Evolutionary conservation across 2,797 vertebrate species (phyloP).

Genomic region (Platalea minor): DNA sequence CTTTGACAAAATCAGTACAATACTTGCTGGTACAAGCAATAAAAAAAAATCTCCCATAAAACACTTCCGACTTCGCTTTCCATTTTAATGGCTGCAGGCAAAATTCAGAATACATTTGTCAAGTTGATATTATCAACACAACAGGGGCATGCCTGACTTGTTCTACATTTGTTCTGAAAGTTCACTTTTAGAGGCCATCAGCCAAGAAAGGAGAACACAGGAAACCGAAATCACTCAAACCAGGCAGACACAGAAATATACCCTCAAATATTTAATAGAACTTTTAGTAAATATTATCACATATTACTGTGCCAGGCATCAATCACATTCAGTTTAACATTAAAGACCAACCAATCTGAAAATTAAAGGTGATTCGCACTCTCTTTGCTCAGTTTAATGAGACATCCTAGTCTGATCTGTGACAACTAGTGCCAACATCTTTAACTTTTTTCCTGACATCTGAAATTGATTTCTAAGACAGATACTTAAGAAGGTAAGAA

Average conservation of each 20-base stretch:
- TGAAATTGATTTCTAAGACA: slow-evolving; percentile 39
- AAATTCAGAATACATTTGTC: slow-evolving; percentile 63
- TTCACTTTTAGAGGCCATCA: slow-evolving; percentile 14
- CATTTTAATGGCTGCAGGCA: slow-evolving; percentile 58
- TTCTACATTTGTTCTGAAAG: slow-evolving; percentile 39
- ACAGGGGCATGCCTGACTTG: slow-evolving; percentile 44
- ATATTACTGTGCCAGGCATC: slow-evolving; percentile 4
- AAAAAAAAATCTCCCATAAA: slow-evolving; percentile 3
- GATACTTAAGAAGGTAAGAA: slow-evolving; percentile 23
- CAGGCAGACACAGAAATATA: background rate
- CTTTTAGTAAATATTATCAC: slow-evolving; percentile 26
- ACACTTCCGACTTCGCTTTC: slow-evolving; percentile 41
- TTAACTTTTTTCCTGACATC: slow-evolving; percentile 28
- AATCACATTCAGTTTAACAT: background rate
- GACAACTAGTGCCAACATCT: slow-evolving; percentile 14
- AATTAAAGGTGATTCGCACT: background rate
- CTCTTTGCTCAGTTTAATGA: slow-evolving; percentile 19
- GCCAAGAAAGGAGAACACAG: background rate
- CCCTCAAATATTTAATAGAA: background rate
- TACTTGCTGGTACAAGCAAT: slow-evolving; percentile 43
- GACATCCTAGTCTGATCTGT: background rate
- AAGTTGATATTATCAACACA: slow-evolving; percentile 45
- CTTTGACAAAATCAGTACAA: slow-evolving; percentile 52
- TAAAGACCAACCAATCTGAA: background rate
- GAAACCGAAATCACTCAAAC: background rate